phyloP scores from a whole-genome alignment of 2,888 invertebrate species.

The Zhuqinia jingwanae region DNA sequence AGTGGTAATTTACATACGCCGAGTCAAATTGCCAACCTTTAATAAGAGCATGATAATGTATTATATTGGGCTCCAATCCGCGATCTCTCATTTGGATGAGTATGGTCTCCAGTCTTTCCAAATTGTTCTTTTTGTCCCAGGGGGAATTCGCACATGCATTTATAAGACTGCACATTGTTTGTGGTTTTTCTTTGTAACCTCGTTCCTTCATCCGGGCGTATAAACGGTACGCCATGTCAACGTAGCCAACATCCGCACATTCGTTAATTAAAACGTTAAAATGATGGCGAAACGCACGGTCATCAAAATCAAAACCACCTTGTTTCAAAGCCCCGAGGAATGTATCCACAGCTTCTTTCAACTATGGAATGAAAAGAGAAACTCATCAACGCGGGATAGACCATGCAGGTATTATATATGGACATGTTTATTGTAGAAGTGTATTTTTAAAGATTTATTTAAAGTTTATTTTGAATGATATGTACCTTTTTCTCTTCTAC shows the following conservation, averaged over 20 bases:
- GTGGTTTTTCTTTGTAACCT: constrained; percentile 85
- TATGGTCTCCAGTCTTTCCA: constrained; percentile 86
- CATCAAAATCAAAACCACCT: constrained; percentile 74
- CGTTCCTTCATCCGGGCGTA: constrained; percentile 91
- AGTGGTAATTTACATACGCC: too few relatives aligned
- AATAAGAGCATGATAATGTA: constrained; percentile 93
- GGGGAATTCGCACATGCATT: constrained; percentile 93
- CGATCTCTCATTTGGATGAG: constrained; percentile 87
- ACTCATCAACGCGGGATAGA: too few relatives aligned
- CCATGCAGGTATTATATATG: too few relatives aligned
- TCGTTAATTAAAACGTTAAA: constrained; percentile 92
- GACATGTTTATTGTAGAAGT: too few relatives aligned
- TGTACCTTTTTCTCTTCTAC: constrained; percentile 84
- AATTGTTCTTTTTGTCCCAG: constrained; percentile 85
- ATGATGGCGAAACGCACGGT: constrained; percentile 84
- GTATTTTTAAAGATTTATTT: too few relatives aligned
- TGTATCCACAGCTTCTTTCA: constrained; percentile 76
- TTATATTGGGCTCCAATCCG: constrained; percentile 85
- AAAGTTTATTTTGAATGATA: too few relatives aligned
- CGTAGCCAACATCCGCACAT: constrained; percentile 91
- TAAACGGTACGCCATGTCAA: constrained; percentile 91
- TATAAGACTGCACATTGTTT: constrained; percentile 92
- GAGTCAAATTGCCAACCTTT: constrained; percentile 84
- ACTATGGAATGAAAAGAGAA: constrained; percentile 59
- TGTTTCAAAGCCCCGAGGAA: constrained; percentile 67